A percentile compares a stretch with the other conserved stretches of the same genome.
These are phyloP conservation scores for Tylochromis polylepis DNA, from an alignment of 2,113 vertebrate genomes.

Conservation along the genomic window DNA sequence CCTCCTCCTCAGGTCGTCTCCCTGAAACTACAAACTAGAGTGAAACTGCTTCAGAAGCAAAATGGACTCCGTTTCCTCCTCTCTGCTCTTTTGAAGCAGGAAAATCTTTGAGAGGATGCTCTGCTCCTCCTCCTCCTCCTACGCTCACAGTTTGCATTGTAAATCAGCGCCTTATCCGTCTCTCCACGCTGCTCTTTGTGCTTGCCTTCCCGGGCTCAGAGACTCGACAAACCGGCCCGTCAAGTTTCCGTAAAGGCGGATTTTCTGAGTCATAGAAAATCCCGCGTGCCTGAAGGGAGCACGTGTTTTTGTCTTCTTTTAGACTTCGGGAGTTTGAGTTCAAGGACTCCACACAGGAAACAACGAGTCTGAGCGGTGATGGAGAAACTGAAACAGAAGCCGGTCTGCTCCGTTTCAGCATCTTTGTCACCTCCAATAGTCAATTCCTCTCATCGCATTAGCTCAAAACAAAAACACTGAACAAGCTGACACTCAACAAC, in stretches of 20 bases:
- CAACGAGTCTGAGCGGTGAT: not conserved
- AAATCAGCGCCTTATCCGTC: not conserved
- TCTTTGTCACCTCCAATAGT: too few species aligned
- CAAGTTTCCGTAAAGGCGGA: not conserved
- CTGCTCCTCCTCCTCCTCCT: not conserved
- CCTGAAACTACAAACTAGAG: not conserved
- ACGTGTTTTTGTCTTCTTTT: not conserved
- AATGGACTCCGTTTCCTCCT: not conserved
- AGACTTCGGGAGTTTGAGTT: not conserved
- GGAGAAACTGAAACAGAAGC: not conserved
- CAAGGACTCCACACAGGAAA: not conserved
- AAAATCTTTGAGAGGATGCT: not conserved
- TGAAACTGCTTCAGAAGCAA: not conserved
- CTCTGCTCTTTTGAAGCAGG: not conserved
- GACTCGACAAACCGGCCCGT: not conserved
- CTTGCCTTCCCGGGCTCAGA: not conserved
- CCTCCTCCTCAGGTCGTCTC: not conserved
- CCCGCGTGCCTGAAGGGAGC: not conserved
- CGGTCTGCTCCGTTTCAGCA: too few species aligned
- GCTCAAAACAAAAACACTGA: not conserved
- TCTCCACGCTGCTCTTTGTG: not conserved
- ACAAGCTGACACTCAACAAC: not conserved
- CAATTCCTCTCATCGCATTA: not conserved
- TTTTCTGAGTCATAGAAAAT: not conserved
- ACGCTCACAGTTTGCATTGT: not conserved